Base-by-base conservation (phyloP, 2,888 invertebrate genomes). In the Chloroclysta siterata region DNA sequence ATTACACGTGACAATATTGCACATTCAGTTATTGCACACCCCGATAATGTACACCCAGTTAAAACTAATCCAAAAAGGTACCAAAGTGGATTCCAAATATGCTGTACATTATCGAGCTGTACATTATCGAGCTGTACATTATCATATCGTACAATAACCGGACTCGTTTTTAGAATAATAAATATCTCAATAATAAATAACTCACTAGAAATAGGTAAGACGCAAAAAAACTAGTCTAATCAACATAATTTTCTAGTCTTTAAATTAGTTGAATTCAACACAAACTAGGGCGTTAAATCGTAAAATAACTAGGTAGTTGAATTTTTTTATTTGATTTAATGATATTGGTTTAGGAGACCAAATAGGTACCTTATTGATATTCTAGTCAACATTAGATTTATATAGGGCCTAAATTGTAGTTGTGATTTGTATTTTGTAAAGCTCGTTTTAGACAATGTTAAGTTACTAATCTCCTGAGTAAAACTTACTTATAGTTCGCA, bases 131-230 rank as follows among this genome's bases (percentile, higher is more conserved):
- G n/a, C n/a, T n/a, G n/a, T n/a, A n/a, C n/a, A n/a, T n/a, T n/a
- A n/a, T n/a, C n/a, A n/a, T n/a, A n/a, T n/a, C n/a, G n/a, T n/a
- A n/a, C n/a, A n/a, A n/a, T n/a, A n/a, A n/a, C n/a, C n/a, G n/a
- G n/a, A n/a, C n/a, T n/a, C n/a, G n/a, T n/a, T 33, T 3, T 17
- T 28, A 33, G 5, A 55, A 46, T 47, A 22, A 36, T 53, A 15
- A 33, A 55, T 10, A 10, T 17, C n/a, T n/a, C n/a, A 22, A 22
- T 22, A 22, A 28, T 53, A 63, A 48, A 11, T 64, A 53, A 60
- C 60, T 64, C 60, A 60, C 64, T 36, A 55, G 59, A 42, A 14
- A 42, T 63, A 57, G 41, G n/a, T 53, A 52, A 36, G 14, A 55
- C 22, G 33, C 54, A 48, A 46, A 36, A n/a, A 52, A 29, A 39